Evolutionary conservation across 2,113 vertebrate species (phyloP), one percentile per base, ranked within the genome.

Genomic region (Notarius quadriscutis): DNA sequence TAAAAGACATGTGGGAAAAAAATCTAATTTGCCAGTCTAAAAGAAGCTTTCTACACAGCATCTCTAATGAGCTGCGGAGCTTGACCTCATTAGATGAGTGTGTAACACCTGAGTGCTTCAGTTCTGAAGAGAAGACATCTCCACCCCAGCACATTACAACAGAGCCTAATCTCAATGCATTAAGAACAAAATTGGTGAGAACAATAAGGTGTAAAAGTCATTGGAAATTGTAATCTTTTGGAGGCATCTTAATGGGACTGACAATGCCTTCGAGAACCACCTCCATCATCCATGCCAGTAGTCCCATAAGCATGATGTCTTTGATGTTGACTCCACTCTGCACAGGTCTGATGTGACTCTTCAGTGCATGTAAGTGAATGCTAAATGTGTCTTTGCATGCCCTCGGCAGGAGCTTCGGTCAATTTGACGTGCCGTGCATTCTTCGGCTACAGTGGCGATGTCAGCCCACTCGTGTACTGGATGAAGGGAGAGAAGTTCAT

Each of bases 401-500:
- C 69, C 83, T 94, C 87, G 90, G 91, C 96, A 99, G 98, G 98
- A 0, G 92, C 95, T 62, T 95, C 96, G 81, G 94, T 98, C 92
- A 99, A 99, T 95, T 94, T 99, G 91, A 99, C 98, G 51, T 99
- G 98, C 94, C 94, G 96, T 93, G 98, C 98, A 55, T 99, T 99
- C 94, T 99, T 99, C 88, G 98, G 98, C 75, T 99, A 99, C 91
- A 98, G 97, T 75, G 97, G 98, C 63, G 98, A 98, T n/a, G 97
- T 97, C 92, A 98, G 97, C 91, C 97, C 98, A 25, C 95, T 99
- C 92, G 96, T 99, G 94, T 99, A 99, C 93, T 99, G 98, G 98
- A 99, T 99, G 97, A 99, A 99, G 95, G 98, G 98, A 65, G 98
- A 99, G 90, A 99, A 98, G 91, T 99, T 99, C 94, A 99, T 99